Percentiles rank a stretch among this genome's conserved stretches.
phyloP scores from a whole-genome alignment of 2,888 invertebrate species.

The Cryptocephalus primarius region DNA sequence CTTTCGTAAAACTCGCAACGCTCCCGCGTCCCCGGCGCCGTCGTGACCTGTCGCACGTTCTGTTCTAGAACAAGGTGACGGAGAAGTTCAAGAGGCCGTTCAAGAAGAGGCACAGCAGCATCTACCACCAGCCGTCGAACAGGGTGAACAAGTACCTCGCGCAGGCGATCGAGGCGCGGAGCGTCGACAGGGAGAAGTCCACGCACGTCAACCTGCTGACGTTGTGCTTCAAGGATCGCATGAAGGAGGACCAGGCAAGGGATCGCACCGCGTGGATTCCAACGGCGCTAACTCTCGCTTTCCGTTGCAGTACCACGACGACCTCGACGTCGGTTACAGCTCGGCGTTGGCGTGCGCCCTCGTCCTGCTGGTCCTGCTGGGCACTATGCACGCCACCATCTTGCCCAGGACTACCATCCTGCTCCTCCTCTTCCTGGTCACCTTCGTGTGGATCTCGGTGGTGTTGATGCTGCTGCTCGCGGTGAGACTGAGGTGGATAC shows the following conservation, averaged over 20 bases:
- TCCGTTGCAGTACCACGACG: conserved; percentile 65
- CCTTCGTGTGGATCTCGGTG: conserved; percentile 84
- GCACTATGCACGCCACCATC: conserved; percentile 68
- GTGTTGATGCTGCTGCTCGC: conserved; percentile 76
- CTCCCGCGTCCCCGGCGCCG: no score
- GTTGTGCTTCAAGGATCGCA: conserved; percentile 72
- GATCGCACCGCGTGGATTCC: not conserved
- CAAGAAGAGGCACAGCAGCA: conserved; percentile 78
- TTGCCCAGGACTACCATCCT: conserved; percentile 77
- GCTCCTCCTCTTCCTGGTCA: conserved; percentile 72
- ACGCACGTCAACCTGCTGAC: conserved; percentile 80
- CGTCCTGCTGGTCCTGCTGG: conserved; percentile 60
- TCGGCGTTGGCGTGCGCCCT: conserved; percentile 71
- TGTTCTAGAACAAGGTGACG: conserved; percentile 68
- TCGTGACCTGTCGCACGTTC: not conserved
- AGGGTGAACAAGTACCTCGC: conserved; percentile 86
- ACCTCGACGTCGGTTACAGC: conserved; percentile 76
- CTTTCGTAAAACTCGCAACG: no score
- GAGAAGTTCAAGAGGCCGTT: conserved; percentile 81
- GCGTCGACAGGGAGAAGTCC: conserved; percentile 82
- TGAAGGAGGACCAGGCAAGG: conserved; percentile 70
- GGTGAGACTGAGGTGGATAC: conserved; percentile 70
- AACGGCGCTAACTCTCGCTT: not conserved
- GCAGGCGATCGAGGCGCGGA: conserved; percentile 82
- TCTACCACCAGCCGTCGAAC: conserved; percentile 81